Conservation (phyloP, 2,113 vertebrate species). For the Coryphaenoides rupestris region DNA sequence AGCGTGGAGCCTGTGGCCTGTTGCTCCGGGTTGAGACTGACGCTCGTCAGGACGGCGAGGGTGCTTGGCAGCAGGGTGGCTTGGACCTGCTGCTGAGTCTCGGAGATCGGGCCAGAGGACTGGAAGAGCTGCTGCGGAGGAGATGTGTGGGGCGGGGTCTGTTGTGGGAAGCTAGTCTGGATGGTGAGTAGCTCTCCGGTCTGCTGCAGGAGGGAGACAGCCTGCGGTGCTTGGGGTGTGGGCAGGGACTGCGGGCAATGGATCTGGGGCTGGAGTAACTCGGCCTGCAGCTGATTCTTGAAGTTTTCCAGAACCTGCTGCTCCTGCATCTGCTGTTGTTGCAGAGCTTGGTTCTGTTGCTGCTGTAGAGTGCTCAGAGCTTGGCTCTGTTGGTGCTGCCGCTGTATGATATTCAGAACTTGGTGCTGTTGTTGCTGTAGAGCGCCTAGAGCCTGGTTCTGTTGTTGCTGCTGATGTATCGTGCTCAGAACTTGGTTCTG, state of each 20-base stretch:
- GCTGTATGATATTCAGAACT: slow-evolving; percentile 65
- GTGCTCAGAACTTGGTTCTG: too few relatives aligned
- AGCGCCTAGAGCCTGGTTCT: too few relatives aligned
- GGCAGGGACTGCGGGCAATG: slow-evolving; percentile 72
- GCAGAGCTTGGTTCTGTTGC: slow-evolving; percentile 58
- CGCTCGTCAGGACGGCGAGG: slow-evolving; percentile 80
- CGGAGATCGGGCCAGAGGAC: slow-evolving; percentile 63
- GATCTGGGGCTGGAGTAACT: slow-evolving; percentile 86
- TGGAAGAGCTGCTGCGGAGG: slow-evolving; percentile 80
- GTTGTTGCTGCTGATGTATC: too few relatives aligned
- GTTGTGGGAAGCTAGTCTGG: slow-evolving; percentile 88
- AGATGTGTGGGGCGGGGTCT: slow-evolving; percentile 79
- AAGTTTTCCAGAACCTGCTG: slow-evolving; percentile 26
- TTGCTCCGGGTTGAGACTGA: slow-evolving; percentile 82
- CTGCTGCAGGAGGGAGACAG: slow-evolving; percentile 85
- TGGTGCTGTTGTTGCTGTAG: slow-evolving; percentile 55
- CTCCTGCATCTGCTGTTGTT: slow-evolving; percentile 57
- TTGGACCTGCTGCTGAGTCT: slow-evolving; percentile 85
- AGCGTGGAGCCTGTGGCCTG: slow-evolving; percentile 75
- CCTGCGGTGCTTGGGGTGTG: slow-evolving; percentile 76
- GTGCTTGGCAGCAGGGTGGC: slow-evolving; percentile 84
- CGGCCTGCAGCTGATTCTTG: slow-evolving; percentile 68
- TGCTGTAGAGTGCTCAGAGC: slow-evolving; percentile 9
- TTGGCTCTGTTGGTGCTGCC: slow-evolving; percentile 57
- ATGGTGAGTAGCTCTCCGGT: slow-evolving; percentile 88